Evolutionary conservation across 2,113 vertebrate species (phyloP), one percentile per base, ranked within the genome.

Genomic region (Mugil cephalus): DNA sequence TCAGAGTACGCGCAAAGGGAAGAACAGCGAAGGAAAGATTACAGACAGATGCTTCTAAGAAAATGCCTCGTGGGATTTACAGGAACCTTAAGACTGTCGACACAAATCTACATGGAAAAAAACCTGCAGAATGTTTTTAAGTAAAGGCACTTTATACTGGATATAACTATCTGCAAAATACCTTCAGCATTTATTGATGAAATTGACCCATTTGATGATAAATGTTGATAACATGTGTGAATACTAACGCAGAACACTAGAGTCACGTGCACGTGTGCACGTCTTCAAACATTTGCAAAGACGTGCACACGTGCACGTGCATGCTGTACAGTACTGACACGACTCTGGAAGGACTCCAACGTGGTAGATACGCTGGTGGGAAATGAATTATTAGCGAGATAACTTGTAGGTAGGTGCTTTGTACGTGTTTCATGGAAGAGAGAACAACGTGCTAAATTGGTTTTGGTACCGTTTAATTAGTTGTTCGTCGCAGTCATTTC

Each of bases 141-240:
- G 84, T 86, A 91, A 90, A 91, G 83, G 92, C 93, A 94, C 92
- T 94, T 94, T 94, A 94, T 88, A 47, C 81, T 82, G 82, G 85
- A 86, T 88, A 85, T 77, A 90, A 90, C 90, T 84, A 90, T 93
- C 92, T 94, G 93, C 92, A 94, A 94, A 94, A 92, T 84, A 70
- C 82, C 58, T 52, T 83, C 73, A 89, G 80, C 86, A 86, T 89
- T 89, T 88, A 87, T 87, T 84, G 80, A 87, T 91, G 85, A 91
- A 69, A 79, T 84, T 72, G 47, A 77, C 68, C 74, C 71, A 88
- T 89, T 87, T 84, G 86, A 90, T 88, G 79, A 87, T 88, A 78
- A 85, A 89, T 88, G 91, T 87, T 87, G 86, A 89, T 55, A 79
- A 89, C n/a, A n/a, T n/a, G n/a, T 82, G 83, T 87, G 70, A 91